Evolutionary conservation across 2,888 invertebrate genomes (phyloP).

Genomic region (Scaeva pyrastri): DNA sequence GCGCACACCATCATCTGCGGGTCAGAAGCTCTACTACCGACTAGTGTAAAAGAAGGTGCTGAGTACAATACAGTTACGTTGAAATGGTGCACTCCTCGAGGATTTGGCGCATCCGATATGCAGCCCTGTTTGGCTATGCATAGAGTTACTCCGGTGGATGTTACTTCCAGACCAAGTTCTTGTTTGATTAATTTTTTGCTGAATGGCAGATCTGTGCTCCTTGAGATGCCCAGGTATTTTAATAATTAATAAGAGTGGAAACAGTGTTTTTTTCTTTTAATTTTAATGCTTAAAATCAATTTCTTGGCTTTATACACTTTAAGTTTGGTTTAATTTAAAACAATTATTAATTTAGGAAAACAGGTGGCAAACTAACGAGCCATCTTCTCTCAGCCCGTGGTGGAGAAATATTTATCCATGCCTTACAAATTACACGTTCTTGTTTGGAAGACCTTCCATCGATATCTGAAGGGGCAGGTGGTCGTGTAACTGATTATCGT

Average conservation of each 20-base stretch:
- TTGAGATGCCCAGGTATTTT: constrained; percentile 91
- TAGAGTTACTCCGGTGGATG: constrained; percentile 97
- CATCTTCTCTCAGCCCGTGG: constrained; percentile 97
- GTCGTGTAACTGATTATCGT: constrained; percentile 95
- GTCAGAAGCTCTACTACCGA: constrained; percentile 85
- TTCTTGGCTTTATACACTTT: not conserved
- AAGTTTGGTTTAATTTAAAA: too few species aligned
- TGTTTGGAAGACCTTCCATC: constrained; percentile 97
- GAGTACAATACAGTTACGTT: constrained; percentile 93
- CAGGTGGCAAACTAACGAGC: constrained; percentile 94
- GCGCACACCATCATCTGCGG: constrained; percentile 94
- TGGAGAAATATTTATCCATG: constrained; percentile 98
- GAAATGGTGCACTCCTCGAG: constrained; percentile 99
- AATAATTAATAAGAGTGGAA: not conserved
- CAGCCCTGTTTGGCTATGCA: constrained; percentile 94
- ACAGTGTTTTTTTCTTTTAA: too few species aligned
- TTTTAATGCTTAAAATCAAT: not conserved
- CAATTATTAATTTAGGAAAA: constrained; percentile 85
- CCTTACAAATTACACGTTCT: constrained; percentile 92
- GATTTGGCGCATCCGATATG: constrained; percentile 91
- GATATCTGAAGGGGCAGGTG: constrained; percentile 97
- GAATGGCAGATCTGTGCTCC: constrained; percentile 95
- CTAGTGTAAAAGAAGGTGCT: constrained; percentile 89
- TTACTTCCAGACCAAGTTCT: constrained; percentile 97
- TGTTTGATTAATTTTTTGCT: constrained; percentile 99